These are phyloP conservation scores for Orussus abietinus DNA, from an alignment of 1,140 invertebrate species.

Conservation along the genomic window DNA sequence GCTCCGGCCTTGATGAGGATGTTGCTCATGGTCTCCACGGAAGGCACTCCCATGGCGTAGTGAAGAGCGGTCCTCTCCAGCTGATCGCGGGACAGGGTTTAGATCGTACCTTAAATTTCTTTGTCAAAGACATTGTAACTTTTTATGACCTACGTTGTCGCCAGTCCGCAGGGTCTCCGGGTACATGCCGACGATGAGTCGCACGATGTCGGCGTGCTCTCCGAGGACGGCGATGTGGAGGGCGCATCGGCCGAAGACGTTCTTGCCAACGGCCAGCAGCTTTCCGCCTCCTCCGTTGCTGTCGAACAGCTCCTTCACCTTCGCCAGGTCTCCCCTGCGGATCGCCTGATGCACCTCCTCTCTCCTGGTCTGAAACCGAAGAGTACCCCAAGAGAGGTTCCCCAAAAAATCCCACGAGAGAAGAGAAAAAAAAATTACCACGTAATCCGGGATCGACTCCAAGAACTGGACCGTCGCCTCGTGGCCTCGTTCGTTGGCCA, in stretches of 20 bases:
- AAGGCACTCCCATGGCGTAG: slow-evolving; percentile 84
- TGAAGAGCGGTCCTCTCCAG: slow-evolving; percentile 81
- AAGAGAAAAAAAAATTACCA: slow-evolving; percentile 53
- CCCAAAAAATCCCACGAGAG: not conserved
- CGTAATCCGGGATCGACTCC: slow-evolving; percentile 66
- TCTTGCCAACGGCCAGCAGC: slow-evolving; percentile 71
- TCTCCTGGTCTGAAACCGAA: slow-evolving; percentile 59
- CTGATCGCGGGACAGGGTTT: too few relatives aligned
- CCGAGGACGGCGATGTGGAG: slow-evolving; percentile 80
- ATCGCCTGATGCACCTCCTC: slow-evolving; percentile 75
- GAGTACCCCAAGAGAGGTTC: slow-evolving; percentile 10
- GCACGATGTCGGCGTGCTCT: slow-evolving; percentile 73
- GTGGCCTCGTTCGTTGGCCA: slow-evolving; percentile 62
- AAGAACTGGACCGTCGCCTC: slow-evolving; percentile 63
- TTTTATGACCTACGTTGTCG: slow-evolving; percentile 83
- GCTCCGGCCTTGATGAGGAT: slow-evolving; percentile 79
- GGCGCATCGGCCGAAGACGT: slow-evolving; percentile 65
- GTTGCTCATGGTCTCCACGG: slow-evolving; percentile 73
- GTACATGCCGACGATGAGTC: slow-evolving; percentile 67
- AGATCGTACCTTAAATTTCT: too few relatives aligned
- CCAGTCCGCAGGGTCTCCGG: slow-evolving; percentile 70
- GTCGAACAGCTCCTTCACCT: slow-evolving; percentile 59
- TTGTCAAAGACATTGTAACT: too few relatives aligned
- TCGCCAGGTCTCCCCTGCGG: slow-evolving; percentile 60
- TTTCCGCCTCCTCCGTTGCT: slow-evolving; percentile 59